Evolutionary conservation across 1,140 invertebrate species (phyloP).

Genomic region (Eueides isabella): DNA sequence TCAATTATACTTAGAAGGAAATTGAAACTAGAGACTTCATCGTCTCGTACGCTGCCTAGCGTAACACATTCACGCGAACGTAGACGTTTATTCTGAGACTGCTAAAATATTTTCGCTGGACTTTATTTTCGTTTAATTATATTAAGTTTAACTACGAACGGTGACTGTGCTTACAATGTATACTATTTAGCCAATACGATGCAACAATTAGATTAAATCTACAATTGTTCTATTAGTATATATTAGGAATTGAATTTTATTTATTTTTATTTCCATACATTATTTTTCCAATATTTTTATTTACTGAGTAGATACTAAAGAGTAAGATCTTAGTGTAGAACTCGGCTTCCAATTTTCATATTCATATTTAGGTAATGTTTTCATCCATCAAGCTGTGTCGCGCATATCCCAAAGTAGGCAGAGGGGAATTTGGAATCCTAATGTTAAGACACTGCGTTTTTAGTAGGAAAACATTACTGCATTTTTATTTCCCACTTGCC

Average conservation of each 20-base stretch:
- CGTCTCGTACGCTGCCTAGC: constrained; percentile 7
- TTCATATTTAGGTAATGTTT: no score
- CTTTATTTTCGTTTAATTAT: background rate
- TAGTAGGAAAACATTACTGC: no score
- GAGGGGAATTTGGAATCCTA: no score
- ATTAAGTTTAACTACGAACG: background rate
- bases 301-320: no score
- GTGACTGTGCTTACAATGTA: background rate
- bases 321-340: no score
- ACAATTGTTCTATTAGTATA: background rate
- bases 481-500: no score
- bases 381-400: no score
- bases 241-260: background rate
- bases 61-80: constrained; percentile 1
- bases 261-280: background rate
- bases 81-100: constrained; percentile 22
- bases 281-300: no score
- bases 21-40: constrained; percentile 26
- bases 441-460: no score
- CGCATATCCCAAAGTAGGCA: no score
- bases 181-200: background rate
- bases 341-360: no score
- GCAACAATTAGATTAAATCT: background rate
- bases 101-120: constrained; percentile 12
- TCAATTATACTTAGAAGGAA: constrained; percentile 30